Evolutionary conservation across 2,113 vertebrate species (phyloP), one percentile per base, ranked within the genome.

Genomic region (Argyrosomus japonicus): DNA sequence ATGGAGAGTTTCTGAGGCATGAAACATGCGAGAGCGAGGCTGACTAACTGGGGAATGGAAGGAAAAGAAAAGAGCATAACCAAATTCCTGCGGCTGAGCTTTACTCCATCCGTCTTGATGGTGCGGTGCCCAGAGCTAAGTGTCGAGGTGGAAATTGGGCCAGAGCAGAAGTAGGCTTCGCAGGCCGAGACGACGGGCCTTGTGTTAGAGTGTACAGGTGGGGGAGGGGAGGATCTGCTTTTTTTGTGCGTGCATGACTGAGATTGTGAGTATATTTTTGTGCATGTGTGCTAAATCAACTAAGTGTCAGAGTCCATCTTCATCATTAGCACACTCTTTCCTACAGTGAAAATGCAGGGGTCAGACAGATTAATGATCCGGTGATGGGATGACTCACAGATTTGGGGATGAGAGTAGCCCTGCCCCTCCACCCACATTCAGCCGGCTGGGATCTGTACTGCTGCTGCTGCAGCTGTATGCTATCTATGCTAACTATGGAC

Each of bases 321-420:
- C 77, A 82, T 89, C 92, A 90, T 91, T 92, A 89, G 83, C 84
- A 40, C 51, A 79, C 77, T 85, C 81, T 87, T 85, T 89, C 74
- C 50, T 29, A 69, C 79, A 77, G 74, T 68, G 71, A 87, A 81
- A 88, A 92, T 36, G 71, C 67, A 75, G 75, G 71, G 85, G 89
- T 92, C 91, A 92, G 92, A 83, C 87, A 82, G 91, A 91, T 89
- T 90, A 88, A 94, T 88, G 89, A 92, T 91, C 79, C 62, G 53
- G 51, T 54, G 83, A 81, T 81, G 83, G 83, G 84, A 83, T 92
- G 89, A 92, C 85, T 93, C 91, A 90, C 78, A 89, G 77, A 81
- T 89, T 86, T 81, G 68, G 88, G 77, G 84, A 86, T 84, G 79
- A 87, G 83, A 87, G 87, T 10, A 43, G 77, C 75, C 43, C 83